Percentiles rank a stretch among this genome's conserved stretches.
These are phyloP conservation scores for Phoeniculus purpureus DNA, from an alignment of 2,797 vertebrate species.

Conservation along the genomic window DNA sequence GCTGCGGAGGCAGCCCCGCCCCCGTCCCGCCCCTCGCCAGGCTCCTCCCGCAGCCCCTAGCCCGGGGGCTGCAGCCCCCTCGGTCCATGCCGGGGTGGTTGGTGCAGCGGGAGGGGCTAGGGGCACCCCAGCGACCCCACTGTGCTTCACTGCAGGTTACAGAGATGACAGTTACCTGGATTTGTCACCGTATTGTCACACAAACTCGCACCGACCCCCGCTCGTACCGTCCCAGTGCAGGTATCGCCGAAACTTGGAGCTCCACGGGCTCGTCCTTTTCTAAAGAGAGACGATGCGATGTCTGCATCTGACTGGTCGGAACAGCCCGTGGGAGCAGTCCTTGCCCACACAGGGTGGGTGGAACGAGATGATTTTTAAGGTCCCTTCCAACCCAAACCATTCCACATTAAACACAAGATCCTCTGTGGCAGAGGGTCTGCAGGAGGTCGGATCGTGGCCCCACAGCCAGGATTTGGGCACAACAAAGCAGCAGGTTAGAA, in stretches of 20 bases:
- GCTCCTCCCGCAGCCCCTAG: not conserved
- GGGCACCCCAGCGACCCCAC: accelerated
- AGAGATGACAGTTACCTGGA: too few species aligned
- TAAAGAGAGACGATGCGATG: accelerated
- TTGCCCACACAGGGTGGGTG: too few species aligned
- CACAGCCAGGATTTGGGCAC: accelerated
- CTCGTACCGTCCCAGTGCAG: accelerated
- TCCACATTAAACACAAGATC: too few species aligned
- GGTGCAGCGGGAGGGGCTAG: not conserved
- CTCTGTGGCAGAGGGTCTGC: not conserved
- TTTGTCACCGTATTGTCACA: accelerated
- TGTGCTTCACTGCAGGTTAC: accelerated
- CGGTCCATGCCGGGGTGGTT: accelerated
- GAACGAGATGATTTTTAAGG: not conserved
- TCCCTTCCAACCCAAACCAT: not conserved
- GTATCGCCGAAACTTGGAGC: accelerated
- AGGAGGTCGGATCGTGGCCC: accelerated
- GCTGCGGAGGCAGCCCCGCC: not conserved
- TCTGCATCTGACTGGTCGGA: accelerated
- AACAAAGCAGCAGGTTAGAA: accelerated
- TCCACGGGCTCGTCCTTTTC: too few species aligned
- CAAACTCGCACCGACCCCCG: accelerated
- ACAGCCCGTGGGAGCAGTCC: not conserved
- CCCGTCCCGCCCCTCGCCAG: not conserved
- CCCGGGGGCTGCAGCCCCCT: not conserved